Base-by-base conservation (phyloP, 2,797 vertebrate species). In the Pseudochirops cupreus region DNA sequence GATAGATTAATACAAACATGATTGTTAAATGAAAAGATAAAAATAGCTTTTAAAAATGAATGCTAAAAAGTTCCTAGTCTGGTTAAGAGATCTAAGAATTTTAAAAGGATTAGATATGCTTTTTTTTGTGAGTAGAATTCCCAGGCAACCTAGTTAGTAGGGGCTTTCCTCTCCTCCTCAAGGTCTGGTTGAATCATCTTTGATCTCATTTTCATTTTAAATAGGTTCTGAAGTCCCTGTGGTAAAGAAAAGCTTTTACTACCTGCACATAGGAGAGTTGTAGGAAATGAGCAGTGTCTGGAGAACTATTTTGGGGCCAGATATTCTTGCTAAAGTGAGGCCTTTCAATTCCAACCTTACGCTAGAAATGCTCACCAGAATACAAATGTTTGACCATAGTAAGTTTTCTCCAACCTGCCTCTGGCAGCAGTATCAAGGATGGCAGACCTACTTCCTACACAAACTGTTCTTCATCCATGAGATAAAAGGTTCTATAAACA, bases 131-230 rank as follows among this genome's bases (percentile, higher is more conserved):
- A 92, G 74, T 90, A 91, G 62, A 96, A 94, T 93, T 97, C 21
- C 67, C 91, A 94, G 91, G 90, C 59, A 96, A 67, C 7, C 56
- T 53, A 74, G 56, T 92, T 91, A 92, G 90, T 90, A 0, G 0
- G 29, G 0, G 50, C 95, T 96, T 98, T 97, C 87, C 97, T 58
- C 94, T 59, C 18, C 58, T 1, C 97, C 59, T 97, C 90, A 95
- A 97, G 97, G 96, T 98, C 55, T 94, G 95, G 95, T 56, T 96
- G 96, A 97, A 98, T 95, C 94, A 62, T 93, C 92, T 96, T 96
- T 95, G 94, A 96, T 96, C 53, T 26, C 7, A 97, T 98, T 98
- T 98, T 96, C 96, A 98, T 98, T 96, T 98, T 97, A 98, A 98
- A 97, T 0, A 94, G 96, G 94, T 96, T 97, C 94, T 16, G 0